These are phyloP conservation scores for Maconellicoccus hirsutus DNA, from an alignment of 1,140 invertebrate genomes.

Conservation along the genomic window DNA sequence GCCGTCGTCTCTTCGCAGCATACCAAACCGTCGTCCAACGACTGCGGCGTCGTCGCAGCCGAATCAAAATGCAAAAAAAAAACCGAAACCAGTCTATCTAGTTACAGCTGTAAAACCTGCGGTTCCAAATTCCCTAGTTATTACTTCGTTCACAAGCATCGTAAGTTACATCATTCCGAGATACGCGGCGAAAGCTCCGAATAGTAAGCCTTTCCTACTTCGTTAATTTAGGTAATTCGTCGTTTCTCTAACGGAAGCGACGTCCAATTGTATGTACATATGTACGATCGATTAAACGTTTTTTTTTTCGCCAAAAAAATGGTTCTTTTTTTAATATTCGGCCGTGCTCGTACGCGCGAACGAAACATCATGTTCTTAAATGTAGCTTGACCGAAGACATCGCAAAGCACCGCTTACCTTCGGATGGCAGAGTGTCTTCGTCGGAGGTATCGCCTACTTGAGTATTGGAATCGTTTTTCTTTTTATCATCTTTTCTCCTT, in stretches of 20 bases:
- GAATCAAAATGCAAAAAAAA: slow-evolving; percentile 6
- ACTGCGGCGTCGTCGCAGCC: slow-evolving; percentile 1
- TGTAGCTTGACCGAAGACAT: too few relatives aligned
- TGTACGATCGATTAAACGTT: too few relatives aligned
- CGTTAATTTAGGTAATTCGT: background rate
- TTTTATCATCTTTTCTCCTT: slow-evolving; percentile 32
- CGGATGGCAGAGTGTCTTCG: slow-evolving; percentile 27
- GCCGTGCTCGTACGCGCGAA: too few relatives aligned
- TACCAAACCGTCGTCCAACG: background rate
- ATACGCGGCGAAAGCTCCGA: slow-evolving; percentile 30
- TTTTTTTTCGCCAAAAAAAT: too few relatives aligned
- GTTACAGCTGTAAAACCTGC: slow-evolving; percentile 84
- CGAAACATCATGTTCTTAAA: too few relatives aligned
- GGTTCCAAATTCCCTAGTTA: slow-evolving; percentile 84
- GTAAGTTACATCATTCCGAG: slow-evolving; percentile 63
- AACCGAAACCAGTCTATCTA: slow-evolving; percentile 43
- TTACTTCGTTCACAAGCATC: slow-evolving; percentile 85
- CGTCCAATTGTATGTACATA: too few relatives aligned
- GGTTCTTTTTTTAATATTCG: too few relatives aligned
- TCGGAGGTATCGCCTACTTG: slow-evolving; percentile 30
- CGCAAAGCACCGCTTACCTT: background rate
- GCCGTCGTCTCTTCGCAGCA: slow-evolving; percentile 30
- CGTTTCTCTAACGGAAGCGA: background rate
- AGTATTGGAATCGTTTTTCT: slow-evolving; percentile 30
- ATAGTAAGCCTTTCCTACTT: background rate